A percentile compares a stretch with the other conserved stretches of the same genome.
Evolutionary conservation across 2,797 vertebrate species (phyloP).

Genomic region (Synanceia verrucosa): DNA sequence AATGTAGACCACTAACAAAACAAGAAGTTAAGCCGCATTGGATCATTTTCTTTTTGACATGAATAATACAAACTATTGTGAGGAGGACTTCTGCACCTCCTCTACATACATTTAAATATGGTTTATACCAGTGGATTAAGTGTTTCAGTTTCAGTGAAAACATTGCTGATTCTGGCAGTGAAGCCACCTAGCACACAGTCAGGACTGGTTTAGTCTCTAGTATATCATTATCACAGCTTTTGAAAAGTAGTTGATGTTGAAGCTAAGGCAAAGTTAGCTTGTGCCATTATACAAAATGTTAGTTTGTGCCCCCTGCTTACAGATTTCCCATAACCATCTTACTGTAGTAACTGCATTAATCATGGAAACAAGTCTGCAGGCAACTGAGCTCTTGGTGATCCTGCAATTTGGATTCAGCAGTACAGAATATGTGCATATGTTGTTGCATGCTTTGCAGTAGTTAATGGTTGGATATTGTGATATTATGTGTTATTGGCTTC

Average conservation of each 20-base stretch:
- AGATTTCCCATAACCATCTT: neutral
- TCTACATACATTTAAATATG: conserved; percentile 17
- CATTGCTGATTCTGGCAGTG: conserved; percentile 24
- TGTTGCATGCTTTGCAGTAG: conserved; percentile 9
- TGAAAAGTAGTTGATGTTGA: neutral
- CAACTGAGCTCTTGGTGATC: conserved; percentile 3
- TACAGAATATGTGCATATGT: conserved; percentile 26
- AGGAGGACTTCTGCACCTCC: neutral
- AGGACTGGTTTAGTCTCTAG: neutral
- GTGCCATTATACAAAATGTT: conserved; percentile 18
- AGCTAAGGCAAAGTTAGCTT: neutral
- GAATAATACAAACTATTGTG: neutral
- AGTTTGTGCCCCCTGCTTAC: neutral
- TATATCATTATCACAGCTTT: conserved; percentile 25
- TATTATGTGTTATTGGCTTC: neutral
- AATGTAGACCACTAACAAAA: neutral
- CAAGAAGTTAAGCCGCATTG: neutral
- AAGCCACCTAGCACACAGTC: neutral
- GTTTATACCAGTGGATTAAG: neutral
- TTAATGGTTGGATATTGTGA: conserved; percentile 5
- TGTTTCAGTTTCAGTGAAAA: conserved; percentile 21
- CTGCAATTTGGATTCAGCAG: conserved; percentile 21
- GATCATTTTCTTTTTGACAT: conserved; percentile 6
- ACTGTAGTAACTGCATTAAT: conserved; percentile 11
- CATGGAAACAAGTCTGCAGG: conserved; percentile 19